A percentile compares a stretch with the other conserved stretches of the same genome.
These are phyloP conservation scores for Eupsilia transversa DNA, from an alignment of 2,888 invertebrate species.

Conservation along the genomic window DNA sequence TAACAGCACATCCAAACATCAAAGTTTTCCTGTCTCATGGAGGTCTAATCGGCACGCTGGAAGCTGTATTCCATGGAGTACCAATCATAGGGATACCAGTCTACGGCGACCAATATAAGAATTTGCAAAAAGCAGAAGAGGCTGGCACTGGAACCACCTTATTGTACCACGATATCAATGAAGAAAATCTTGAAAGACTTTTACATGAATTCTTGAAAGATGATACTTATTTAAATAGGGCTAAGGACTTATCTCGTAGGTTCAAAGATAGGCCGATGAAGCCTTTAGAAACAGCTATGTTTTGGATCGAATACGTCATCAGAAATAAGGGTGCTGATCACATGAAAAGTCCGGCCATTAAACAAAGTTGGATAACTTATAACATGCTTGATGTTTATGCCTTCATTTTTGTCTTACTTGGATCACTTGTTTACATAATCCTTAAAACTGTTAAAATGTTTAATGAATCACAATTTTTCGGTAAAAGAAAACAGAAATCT, in stretches of 20 bases:
- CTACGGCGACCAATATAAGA: slow-evolving; percentile 19
- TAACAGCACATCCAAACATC: slow-evolving; percentile 18
- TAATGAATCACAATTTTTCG: background rate
- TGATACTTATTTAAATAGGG: slow-evolving; percentile 19
- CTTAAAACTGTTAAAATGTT: background rate
- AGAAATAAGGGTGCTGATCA: slow-evolving; percentile 4
- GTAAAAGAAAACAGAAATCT: slow-evolving; percentile 4
- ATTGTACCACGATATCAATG: slow-evolving; percentile 21
- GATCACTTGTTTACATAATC: background rate
- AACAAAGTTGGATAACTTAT: slow-evolving; percentile 14
- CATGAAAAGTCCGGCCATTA: slow-evolving; percentile 11
- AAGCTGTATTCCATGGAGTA: slow-evolving; percentile 25
- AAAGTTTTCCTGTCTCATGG: slow-evolving; percentile 22
- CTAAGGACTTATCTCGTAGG: slow-evolving; percentile 18
- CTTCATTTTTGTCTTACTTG: background rate
- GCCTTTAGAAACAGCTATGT: slow-evolving; percentile 14
- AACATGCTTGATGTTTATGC: slow-evolving; percentile 21
- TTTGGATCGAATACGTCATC: slow-evolving; percentile 23
- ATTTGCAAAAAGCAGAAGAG: slow-evolving; percentile 21
- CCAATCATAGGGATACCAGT: slow-evolving; percentile 25
- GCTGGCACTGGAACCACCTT: slow-evolving; percentile 10
- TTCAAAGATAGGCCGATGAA: slow-evolving; percentile 21
- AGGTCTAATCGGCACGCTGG: slow-evolving; percentile 18
- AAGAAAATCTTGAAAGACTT: slow-evolving; percentile 22
- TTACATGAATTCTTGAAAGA: slow-evolving; percentile 21